Base-by-base conservation (phyloP, 2,888 invertebrate species). In the Acholoe squamosa region DNA sequence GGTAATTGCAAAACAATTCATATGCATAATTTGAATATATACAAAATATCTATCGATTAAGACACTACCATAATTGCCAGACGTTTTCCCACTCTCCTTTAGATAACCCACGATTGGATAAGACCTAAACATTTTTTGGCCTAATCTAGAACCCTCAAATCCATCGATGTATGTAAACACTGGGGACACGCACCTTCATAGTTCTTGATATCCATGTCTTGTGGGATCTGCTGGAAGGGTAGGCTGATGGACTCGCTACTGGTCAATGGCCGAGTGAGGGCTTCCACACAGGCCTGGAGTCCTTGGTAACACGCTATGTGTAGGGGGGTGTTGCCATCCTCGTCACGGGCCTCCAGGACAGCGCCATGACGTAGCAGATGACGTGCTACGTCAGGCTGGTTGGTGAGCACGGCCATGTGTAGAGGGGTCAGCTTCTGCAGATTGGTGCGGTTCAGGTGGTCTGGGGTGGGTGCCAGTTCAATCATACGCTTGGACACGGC, bases 301-400 rank as follows among this genome's bases (percentile, higher is more conserved):
- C 98, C 98, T 28, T 96, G 96, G 91, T 97, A 96, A 91, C 98
- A 97, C 0, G 98, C 98, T 91, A 98, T 96, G 95, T 99, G 99
- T 12, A 99, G 96, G 0, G 98, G 97, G 0, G 98, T 98, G 95
- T 98, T 98, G 3, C 99, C 99, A 91, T 97, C 96, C 89, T 97
- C 96, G 95, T 98, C 98, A 88, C 98, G 96, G 84, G 97, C 96
- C 67, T 96, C 96, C 0, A 96, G 96, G 89, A 96, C 95, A 0
- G 98, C 98, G 28, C 98, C 98, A 0, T 98, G 98, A 51, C 97
- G 96, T 51, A 98, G 97, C 91, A 99, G 96, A 96, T 97, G 97
- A 92, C 98, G 96, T 0, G 97, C 97, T 84, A 98, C 97, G 80
- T 97, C 96, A 61, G 97, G 96, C 95, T 98, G 98, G 16, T 97